These are phyloP conservation scores for Aphaenogaster floridana DNA, from an alignment of 1,140 invertebrate species.

Conservation along the genomic window DNA sequence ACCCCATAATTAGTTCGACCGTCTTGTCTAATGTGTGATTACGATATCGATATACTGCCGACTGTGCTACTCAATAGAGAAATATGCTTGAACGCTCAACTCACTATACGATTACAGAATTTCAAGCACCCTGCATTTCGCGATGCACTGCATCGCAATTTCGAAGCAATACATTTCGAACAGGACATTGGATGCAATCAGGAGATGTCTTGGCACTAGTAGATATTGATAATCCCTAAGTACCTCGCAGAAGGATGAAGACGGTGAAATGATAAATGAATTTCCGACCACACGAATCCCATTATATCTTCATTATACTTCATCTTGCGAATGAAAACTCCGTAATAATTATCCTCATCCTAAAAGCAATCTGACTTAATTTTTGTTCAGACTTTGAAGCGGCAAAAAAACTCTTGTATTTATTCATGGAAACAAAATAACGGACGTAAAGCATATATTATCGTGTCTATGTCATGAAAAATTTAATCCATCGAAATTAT, in stretches of 20 bases:
- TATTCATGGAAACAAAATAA: not conserved
- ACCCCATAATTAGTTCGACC: not conserved
- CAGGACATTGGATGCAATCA: conserved; percentile 9
- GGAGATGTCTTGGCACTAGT: not conserved
- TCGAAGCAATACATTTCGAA: conserved; percentile 4
- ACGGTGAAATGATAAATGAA: conserved; percentile 34
- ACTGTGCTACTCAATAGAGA: not conserved
- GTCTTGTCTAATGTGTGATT: not conserved
- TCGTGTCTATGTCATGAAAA: not conserved
- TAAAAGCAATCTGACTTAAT: conserved; percentile 7
- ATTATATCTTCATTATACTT: conserved; percentile 25
- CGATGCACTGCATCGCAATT: not conserved
- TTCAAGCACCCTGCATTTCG: not conserved
- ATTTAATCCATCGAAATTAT: not conserved
- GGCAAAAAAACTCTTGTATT: not conserved
- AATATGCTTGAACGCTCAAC: not conserved
- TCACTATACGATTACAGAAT: not conserved
- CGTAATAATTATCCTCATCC: not conserved
- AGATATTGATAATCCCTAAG: conserved; percentile 38
- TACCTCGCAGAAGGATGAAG: not conserved
- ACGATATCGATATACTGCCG: not conserved
- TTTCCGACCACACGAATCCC: conserved; percentile 23
- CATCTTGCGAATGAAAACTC: not conserved
- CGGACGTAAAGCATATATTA: not conserved
- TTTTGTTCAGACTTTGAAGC: not conserved